Evolutionary conservation across 1,140 invertebrate species (phyloP), one percentile per base, ranked within the genome.

Genomic region (Epicauta chinensis): DNA sequence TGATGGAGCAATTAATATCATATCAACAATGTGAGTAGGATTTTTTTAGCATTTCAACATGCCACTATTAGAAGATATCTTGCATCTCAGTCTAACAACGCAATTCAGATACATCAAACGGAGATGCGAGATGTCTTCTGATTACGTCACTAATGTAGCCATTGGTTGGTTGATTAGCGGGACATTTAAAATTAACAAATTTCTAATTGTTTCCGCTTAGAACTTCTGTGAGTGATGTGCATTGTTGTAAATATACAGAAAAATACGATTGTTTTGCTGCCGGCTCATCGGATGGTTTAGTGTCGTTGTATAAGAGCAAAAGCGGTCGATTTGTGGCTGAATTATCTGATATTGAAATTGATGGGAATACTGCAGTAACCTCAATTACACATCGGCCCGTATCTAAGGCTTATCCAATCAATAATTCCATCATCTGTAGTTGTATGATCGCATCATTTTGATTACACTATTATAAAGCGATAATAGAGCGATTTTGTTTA

Each of bases 191-290:
- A 23, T 23, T 23, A 5, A 23, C 7, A 23, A 23, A 23, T 23
- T 23, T 23, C 3, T 4, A 23, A 23, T 23, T 23, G 4, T 23
- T 23, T 5, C 7, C 7, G 23, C 4, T 23, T 23, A 23, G 23
- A 23, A 7, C 4, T 0, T 23, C 7, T 3, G 23, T 5, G 4
- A 11, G 5, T 34, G 75, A 80, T 36, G 70, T 77, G 47, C 69
- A 78, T 55, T 80, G 77, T 56, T 68, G 77, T 47, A 76, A 79
- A 69, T 82, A 81, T 59, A 80, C 77, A 12, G 79, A 81, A 66
- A 72, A 75, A 45, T 71, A 64, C 39, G 76, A 76, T 43, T 72
- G 74, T 48, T 59, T 81, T 48, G 78, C 75, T 34, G 72, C 72
- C 23, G 80, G 80, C 35, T 74, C 77, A 47, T 67, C 73, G 3